These are phyloP conservation scores for Luscinia megarhynchos DNA, from an alignment of 2,797 vertebrate genomes.

Conservation along the genomic window DNA sequence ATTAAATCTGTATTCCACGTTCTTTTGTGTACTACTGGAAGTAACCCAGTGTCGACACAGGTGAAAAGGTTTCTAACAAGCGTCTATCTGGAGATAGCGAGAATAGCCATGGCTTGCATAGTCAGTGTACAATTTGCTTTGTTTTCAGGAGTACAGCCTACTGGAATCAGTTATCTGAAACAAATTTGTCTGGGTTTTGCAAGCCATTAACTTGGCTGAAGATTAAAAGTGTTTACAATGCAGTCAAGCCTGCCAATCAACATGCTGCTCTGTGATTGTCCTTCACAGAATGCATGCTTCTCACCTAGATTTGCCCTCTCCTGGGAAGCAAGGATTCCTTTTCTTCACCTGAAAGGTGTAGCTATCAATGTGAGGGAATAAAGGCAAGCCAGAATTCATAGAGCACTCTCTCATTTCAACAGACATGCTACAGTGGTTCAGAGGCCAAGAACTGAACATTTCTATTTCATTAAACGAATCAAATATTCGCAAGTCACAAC, in stretches of 20 bases:
- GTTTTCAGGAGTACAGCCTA: not conserved
- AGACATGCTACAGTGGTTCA: not conserved
- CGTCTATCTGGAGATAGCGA: not conserved
- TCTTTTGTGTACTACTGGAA: not conserved
- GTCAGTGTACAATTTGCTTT: not conserved
- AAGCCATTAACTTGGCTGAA: not conserved
- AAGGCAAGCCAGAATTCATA: not conserved
- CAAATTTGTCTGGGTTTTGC: slow-evolving; percentile 3
- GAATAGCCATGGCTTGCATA: not conserved
- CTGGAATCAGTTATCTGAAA: slow-evolving; percentile 24
- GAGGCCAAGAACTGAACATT: slow-evolving; percentile 4
- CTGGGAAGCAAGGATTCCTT: not conserved
- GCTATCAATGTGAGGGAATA: not conserved
- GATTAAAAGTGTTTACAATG: not conserved
- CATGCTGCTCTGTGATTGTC: not conserved
- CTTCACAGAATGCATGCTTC: not conserved
- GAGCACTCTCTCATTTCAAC: not conserved
- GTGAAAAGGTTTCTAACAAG: not conserved
- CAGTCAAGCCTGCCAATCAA: not conserved
- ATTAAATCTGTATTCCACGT: not conserved
- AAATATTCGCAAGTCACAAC: slow-evolving; percentile 11
- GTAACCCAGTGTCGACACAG: not conserved
- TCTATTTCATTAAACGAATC: not conserved
- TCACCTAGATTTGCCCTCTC: not conserved
- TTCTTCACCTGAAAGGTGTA: not conserved